Conservation (phyloP, 2,113 vertebrate species). For the Actenoides hombroni region DNA sequence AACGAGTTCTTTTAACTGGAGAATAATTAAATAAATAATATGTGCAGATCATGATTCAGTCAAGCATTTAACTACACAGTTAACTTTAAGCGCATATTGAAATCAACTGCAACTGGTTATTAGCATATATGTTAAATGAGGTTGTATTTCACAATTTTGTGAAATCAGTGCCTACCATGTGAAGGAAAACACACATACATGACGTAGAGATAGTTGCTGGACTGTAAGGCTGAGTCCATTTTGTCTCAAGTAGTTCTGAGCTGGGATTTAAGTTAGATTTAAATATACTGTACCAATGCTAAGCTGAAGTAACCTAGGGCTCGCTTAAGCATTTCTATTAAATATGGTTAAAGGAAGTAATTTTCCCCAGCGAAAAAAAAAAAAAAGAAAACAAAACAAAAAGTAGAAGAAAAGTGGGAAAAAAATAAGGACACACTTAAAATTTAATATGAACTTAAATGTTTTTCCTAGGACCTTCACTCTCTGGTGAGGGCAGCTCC, state of each 20-base stretch:
- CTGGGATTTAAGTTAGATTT: background rate
- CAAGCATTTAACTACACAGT: conserved; percentile 11
- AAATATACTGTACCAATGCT: background rate
- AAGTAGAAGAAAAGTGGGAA: background rate
- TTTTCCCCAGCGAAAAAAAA: background rate
- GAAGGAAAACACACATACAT: background rate
- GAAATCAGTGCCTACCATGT: background rate
- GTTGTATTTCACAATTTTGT: background rate
- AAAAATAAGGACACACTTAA: background rate
- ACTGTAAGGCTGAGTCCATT: background rate
- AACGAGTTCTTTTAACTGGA: background rate
- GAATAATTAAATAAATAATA: conserved; percentile 35
- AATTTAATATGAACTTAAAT: background rate
- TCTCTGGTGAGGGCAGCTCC: background rate
- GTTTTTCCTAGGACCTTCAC: background rate
- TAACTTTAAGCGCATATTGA: background rate
- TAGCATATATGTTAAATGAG: background rate
- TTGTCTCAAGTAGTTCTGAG: background rate
- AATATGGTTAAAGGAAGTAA: background rate
- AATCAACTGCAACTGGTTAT: background rate
- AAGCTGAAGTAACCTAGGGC: background rate
- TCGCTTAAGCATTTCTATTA: background rate
- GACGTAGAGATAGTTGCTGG: background rate
- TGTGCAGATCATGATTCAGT: background rate
- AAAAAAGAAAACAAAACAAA: background rate